Evolutionary conservation across 2,888 invertebrate genomes (phyloP).

Genomic region (Poecilobothrus nobilitatus): DNA sequence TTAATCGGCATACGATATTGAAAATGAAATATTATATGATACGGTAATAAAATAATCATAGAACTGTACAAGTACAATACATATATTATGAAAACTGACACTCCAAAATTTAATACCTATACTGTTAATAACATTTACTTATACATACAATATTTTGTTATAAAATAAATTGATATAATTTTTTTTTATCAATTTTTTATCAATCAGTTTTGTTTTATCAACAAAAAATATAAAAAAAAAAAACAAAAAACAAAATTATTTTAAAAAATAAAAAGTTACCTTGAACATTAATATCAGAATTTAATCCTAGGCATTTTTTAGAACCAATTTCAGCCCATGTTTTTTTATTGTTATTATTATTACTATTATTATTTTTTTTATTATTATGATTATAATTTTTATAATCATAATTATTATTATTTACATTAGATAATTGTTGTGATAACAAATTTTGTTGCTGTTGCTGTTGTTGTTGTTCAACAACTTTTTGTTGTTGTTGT

Average conservation of each 20-base stretch:
- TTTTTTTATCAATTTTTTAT: neutral
- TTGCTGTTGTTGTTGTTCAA: slow-evolving; percentile 43
- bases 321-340: slow-evolving; percentile 22
- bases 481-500: slow-evolving; percentile 42
- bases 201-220: neutral
- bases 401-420: neutral
- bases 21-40: too few relatives aligned
- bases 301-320: slow-evolving; percentile 18
- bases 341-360: neutral
- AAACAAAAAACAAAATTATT: neutral
- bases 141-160: neutral
- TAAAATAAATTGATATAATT: neutral
- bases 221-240: neutral
- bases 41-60: too few relatives aligned
- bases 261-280: neutral
- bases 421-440: neutral
- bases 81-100: neutral
- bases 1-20: too few relatives aligned
- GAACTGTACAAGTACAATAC: too few relatives aligned
- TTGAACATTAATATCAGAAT: slow-evolving; percentile 5
- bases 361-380: neutral
- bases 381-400: neutral
- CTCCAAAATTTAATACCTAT: neutral
- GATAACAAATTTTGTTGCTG: slow-evolving; percentile 29
- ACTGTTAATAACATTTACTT: too few relatives aligned